Base-by-base conservation (phyloP, 1,140 invertebrate species). In the Ostrea denselamellosa region DNA sequence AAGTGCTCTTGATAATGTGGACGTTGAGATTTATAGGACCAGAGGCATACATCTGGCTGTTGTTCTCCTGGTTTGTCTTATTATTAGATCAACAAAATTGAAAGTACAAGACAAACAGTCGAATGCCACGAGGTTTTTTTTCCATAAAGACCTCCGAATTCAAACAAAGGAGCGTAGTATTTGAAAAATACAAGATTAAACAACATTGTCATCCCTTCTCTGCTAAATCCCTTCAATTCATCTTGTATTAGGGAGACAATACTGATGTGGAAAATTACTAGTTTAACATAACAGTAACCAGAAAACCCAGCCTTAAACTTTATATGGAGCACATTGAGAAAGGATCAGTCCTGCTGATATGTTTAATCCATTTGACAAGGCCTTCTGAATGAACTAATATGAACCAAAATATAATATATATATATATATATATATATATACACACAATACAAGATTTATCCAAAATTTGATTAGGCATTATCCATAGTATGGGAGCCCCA, bases 1-100 rank as follows among this genome's bases (percentile, higher is more conserved):
- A 77, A 77, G 68, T 77, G 68, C 68, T 77, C 68, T 77, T 77
- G 68, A 77, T 77, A 77, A 77, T 77, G 68, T 77, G 68, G 68
- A 77, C 68, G 68, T 77, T 77, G 68, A 77, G 68, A 77, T 77
- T 77, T 77, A 77, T 34, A 77, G 28, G 68, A 25, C 68, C 68
- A 28, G 25, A 14, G 68, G 68, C 68, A 77, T 28, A 77, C 68
- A 77, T 9, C 68, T 77, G 68, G 25, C 25, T 25, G 25, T 77
- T 77, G 68, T 77, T 77, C 68, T 28, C 68, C 12, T 25, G 28
- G 56, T 62, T 77, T 77, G 28, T 34, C 28, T 77, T 77, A 77
- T 77, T 77, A 77, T 77, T 77, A 25, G 25, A 77, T 77, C 68
- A 77, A 77, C 68, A 77, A 77, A 77, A 77, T 77, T 77, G 68